Evolutionary conservation across 2,888 invertebrate genomes (phyloP), one percentile per base, ranked within the genome.

Genomic region (Zygothrica quintamaculata): DNA sequence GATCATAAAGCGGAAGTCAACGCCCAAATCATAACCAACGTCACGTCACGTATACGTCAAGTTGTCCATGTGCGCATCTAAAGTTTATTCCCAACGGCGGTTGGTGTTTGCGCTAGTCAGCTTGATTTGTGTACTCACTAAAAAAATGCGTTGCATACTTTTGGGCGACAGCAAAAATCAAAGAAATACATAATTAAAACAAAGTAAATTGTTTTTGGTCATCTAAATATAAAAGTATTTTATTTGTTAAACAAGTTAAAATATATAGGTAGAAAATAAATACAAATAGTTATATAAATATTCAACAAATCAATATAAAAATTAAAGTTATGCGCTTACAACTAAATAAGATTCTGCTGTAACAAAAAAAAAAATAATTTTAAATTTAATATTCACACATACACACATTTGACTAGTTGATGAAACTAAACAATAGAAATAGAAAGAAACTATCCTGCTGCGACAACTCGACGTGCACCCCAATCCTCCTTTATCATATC

Each of bases 401-500:
- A 80, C 66, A 61, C 58, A 71, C 62, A 78, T 69, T 79, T 82
- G 82, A 82, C 82, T 82, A 82, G 82, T 67, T 75, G 60, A 65
- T 72, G 67, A 86, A 73, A 70, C 65, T 34, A 58, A 58, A 58
- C 47, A 62, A 58, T 65, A 48, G 39, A 51, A 25, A 55, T 15
- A 22, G 16, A 47, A 29, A 5, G 13, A n/a, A 33, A 11, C 43
- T 71, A 71, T 18, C 58, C 64, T 12, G 56, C 12, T 12, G 33
- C 36, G n/a, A 11, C 12, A 4, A 43, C 46, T 18, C 77, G 53
- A 1, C 76, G 77, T 9, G 79, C 84, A 91, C 93, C 93, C 96
- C 96, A 96, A 90, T 96, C 96, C 89, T 96, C 94, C 89, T 96
- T 97, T 67, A 97, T 96, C 93, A 97, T 94, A 88, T 97, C 97